Conservation (phyloP, 1,140 invertebrate genomes). For the Cylas formicarius region DNA sequence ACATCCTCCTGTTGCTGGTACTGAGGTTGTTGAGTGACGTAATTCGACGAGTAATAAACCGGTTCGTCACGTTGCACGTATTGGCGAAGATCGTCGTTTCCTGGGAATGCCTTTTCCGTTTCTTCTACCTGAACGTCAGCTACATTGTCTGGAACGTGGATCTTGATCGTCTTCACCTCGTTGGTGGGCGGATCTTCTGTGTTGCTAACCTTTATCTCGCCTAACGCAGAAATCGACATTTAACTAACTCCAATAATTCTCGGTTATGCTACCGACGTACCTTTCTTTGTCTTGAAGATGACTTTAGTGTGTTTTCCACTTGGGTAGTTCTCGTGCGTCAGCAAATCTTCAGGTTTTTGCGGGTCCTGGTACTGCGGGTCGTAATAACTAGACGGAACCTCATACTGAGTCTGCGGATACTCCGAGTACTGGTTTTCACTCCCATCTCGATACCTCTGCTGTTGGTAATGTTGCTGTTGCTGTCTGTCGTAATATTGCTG, state of each 20-base stretch:
- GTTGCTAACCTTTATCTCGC: slow-evolving; percentile 8
- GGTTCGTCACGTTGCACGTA: not conserved
- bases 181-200: not conserved
- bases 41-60: too few species aligned
- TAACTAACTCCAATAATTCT: slow-evolving; percentile 14
- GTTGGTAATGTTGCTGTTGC: slow-evolving; percentile 7
- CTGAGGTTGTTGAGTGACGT: too few species aligned
- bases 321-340: slow-evolving; percentile 19
- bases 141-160: slow-evolving; percentile 15
- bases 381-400: not conserved
- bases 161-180: slow-evolving; percentile 19
- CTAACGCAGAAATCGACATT: slow-evolving; percentile 7
- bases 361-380: not conserved
- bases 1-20: too few species aligned
- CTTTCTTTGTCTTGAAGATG: slow-evolving; percentile 10
- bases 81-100: not conserved
- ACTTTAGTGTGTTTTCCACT: slow-evolving; percentile 10
- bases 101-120: slow-evolving; percentile 10
- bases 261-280: slow-evolving; percentile 1
- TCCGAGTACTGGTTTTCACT: not conserved
- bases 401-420: not conserved
- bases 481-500: not conserved
- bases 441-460: not conserved
- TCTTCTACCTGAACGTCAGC: slow-evolving; percentile 20
- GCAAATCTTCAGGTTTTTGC: slow-evolving; percentile 1